A percentile compares a stretch with the other conserved stretches of the same genome.
phyloP scores from a whole-genome alignment of 2,797 vertebrate species.

The Benthosema pterotum region DNA sequence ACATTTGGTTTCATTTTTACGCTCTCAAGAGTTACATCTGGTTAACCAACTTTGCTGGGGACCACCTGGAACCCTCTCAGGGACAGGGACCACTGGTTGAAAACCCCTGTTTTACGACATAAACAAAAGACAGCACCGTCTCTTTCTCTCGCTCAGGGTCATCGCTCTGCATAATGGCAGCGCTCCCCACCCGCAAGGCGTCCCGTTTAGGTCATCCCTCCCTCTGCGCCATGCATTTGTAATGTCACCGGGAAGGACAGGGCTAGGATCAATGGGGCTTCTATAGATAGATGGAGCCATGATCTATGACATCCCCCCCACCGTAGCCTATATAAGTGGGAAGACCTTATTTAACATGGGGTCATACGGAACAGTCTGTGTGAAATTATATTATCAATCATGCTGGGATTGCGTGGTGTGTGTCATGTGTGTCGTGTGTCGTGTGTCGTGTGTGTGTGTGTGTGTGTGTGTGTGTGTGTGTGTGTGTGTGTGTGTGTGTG shows the following conservation, averaged over 20 bases:
- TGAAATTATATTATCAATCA: constrained; percentile 61
- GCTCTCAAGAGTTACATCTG: too few species aligned
- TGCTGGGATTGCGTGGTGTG: constrained; percentile 14
- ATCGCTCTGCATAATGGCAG: constrained; percentile 57
- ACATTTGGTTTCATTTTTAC: too few species aligned
- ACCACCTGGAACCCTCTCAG: too few species aligned
- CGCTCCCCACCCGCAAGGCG: constrained; percentile 53
- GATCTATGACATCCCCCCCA: constrained; percentile 64
- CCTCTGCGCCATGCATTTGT: constrained; percentile 48
- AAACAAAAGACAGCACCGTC: constrained; percentile 36
- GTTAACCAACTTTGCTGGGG: too few species aligned
- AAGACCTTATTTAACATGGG: constrained; percentile 58
- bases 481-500: too few species aligned
- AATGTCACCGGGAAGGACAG: constrained; percentile 69
- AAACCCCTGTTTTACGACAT: too few species aligned
- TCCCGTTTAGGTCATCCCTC: constrained; percentile 41
- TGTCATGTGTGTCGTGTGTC: too few species aligned
- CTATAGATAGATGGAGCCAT: constrained; percentile 73
- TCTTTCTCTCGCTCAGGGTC: constrained; percentile 17
- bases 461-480: too few species aligned
- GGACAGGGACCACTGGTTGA: too few species aligned
- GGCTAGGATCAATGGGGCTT: constrained; percentile 67
- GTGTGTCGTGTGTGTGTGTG: too few species aligned
- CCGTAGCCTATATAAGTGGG: constrained; percentile 50
- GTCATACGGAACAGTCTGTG: constrained; percentile 50